These are phyloP conservation scores for Drosophila pectinifera DNA, from an alignment of 1,140 invertebrate genomes.

Conservation along the genomic window DNA sequence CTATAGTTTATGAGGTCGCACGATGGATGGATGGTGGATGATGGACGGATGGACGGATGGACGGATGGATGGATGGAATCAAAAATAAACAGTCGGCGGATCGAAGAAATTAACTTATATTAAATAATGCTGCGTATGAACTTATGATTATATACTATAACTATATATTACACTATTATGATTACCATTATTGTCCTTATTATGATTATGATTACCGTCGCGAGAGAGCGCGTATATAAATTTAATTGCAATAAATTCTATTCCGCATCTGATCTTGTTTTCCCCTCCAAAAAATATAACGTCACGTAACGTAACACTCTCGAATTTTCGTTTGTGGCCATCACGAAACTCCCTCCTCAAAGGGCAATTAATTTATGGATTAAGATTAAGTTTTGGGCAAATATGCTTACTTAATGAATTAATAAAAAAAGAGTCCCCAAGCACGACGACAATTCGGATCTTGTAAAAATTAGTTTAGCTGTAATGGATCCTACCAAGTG, in stretches of 20 bases:
- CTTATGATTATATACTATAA: conserved; percentile 83
- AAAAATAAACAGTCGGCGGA: conserved; percentile 9
- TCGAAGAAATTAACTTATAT: conserved; percentile 63
- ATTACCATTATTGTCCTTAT: conserved; percentile 49
- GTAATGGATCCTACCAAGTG: conserved; percentile 25
- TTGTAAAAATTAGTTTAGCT: conserved; percentile 42
- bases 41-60: conserved; percentile 14
- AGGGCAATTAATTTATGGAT: conserved; percentile 41
- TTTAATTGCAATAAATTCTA: conserved; percentile 40
- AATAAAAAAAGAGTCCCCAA: background rate
- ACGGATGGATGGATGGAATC: conserved; percentile 20
- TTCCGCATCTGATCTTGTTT: conserved; percentile 24
- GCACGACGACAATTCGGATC: conserved; percentile 26
- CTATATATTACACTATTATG: conserved; percentile 73
- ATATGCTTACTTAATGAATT: conserved; percentile 16
- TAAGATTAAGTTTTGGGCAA: conserved; percentile 29
- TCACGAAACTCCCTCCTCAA: conserved; percentile 26
- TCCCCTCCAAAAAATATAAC: background rate
- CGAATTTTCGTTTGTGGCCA: conserved; percentile 12
- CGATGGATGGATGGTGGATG: conserved; percentile 15
- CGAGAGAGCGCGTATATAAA: conserved; percentile 11
- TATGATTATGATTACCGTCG: conserved; percentile 41
- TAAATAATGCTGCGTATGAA: conserved; percentile 83
- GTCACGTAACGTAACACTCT: background rate
- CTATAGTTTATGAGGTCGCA: conserved; percentile 53